Conservation (phyloP, 2,888 invertebrate genomes). For the Acanthosoma haemorrhoidale region DNA sequence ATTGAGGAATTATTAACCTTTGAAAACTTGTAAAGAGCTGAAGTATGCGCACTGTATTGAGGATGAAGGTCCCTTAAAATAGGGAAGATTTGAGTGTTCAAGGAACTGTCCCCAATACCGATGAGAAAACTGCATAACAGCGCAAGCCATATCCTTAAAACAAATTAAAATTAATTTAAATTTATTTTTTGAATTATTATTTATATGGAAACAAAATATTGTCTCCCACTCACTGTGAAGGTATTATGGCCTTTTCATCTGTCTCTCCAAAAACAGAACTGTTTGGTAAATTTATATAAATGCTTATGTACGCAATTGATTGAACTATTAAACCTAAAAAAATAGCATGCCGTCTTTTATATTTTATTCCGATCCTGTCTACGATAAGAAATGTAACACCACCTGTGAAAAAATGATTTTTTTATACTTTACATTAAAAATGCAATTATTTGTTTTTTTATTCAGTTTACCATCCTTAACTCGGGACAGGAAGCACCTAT, state of each 20-base stretch:
- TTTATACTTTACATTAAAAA: too few species aligned
- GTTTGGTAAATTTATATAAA: slow-evolving; percentile 82
- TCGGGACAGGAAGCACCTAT: too few species aligned
- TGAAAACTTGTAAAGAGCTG: slow-evolving; percentile 94
- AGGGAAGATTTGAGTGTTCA: slow-evolving; percentile 92
- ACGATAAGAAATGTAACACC: slow-evolving; percentile 51
- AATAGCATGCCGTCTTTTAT: slow-evolving; percentile 11
- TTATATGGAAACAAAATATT: background rate
- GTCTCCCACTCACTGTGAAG: background rate
- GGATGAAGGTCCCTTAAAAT: slow-evolving; percentile 82
- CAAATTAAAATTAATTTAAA: slow-evolving; percentile 29
- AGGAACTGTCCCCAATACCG: slow-evolving; percentile 94
- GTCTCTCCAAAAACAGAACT: slow-evolving; percentile 67
- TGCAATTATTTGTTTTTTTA: too few species aligned
- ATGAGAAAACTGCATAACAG: slow-evolving; percentile 83
- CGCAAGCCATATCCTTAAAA: slow-evolving; percentile 56
- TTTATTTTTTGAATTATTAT: background rate
- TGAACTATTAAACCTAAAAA: slow-evolving; percentile 34
- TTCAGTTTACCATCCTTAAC: too few species aligned
- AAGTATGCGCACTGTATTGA: slow-evolving; percentile 87
- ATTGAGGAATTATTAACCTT: slow-evolving; percentile 55
- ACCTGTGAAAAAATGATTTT: too few species aligned
- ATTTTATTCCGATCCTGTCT: background rate
- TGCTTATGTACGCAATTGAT: slow-evolving; percentile 65
- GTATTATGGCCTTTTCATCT: slow-evolving; percentile 55